These are phyloP conservation scores for Psittacula cyanocephala DNA, from an alignment of 2,113 vertebrate species.

Conservation along the genomic window DNA sequence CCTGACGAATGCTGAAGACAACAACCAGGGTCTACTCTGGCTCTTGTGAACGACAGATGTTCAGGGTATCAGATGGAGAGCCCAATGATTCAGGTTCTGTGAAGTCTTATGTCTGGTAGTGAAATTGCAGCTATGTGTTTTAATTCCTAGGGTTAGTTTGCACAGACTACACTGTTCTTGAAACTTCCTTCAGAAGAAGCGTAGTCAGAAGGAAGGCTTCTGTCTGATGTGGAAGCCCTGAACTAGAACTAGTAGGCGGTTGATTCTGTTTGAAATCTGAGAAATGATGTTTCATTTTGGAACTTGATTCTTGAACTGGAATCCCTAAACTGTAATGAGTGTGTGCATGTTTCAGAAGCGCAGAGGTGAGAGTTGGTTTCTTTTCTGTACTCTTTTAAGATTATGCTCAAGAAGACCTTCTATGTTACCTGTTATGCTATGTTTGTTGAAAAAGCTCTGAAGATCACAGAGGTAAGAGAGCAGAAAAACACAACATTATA, in stretches of 20 bases:
- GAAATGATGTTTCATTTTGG: background rate
- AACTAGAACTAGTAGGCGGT: background rate
- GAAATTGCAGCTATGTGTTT: background rate
- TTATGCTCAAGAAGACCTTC: background rate
- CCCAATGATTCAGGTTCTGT: background rate
- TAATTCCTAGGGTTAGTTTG: background rate
- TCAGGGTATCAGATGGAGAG: background rate
- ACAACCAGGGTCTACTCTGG: background rate
- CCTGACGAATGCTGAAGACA: background rate
- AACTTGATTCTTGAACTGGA: background rate
- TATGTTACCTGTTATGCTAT: background rate
- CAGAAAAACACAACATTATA: background rate
- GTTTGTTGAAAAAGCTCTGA: background rate
- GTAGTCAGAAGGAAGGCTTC: background rate
- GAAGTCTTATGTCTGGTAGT: background rate
- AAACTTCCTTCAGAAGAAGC: background rate
- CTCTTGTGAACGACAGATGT: background rate
- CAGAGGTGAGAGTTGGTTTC: background rate
- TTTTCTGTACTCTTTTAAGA: background rate
- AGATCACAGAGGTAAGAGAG: background rate
- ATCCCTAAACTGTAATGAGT: background rate
- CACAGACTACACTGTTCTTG: background rate
- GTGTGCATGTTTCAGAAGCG: background rate
- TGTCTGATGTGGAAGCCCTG: background rate
- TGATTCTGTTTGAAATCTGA: background rate